Evolutionary conservation across 2,888 invertebrate genomes (phyloP), one percentile per base, ranked within the genome.

Genomic region (Calameuta idolon): DNA sequence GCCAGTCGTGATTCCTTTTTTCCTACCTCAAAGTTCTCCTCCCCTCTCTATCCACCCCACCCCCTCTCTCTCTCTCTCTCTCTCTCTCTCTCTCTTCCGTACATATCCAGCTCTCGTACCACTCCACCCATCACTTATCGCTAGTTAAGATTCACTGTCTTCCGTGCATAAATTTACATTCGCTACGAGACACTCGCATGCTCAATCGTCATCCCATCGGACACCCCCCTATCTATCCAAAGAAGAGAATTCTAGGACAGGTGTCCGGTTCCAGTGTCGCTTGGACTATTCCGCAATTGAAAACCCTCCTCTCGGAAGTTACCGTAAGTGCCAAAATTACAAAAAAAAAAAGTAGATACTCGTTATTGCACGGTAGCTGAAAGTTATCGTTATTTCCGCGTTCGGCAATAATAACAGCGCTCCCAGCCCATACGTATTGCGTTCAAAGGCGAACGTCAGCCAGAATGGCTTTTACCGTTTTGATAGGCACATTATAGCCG

Each of bases 401-500:
- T 55, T 23, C 2, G 23, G 9, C 2, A 55, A 55, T 55, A 55
- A 55, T 55, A 55, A 55, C 55, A 2, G 55, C 55, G 23, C 23
- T 55, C 55, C 15, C 9, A 9, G 55, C 55, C 55, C 23, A 9
- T 5, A 55, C 55, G 55, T 55, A 55, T 55, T 9, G 23, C 55
- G 55, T 23, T 9, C 55, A 55, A 55, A 55, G 23, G 55, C 55
- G 55, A 55, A 55, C 55, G 55, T 23, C 55, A 55, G 55, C 55
- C 55, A 23, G 55, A 55, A 83, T 82, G 76, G 81, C 81, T 81
- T 81, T 79, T 73, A 79, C 73, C 75, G 77, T 80, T 79, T 77
- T 80, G 83, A 84, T 84, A 81, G 79, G 77, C 79, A 83, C 86
- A 86, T 89, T 89, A 89, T 90, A 89, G 87, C 89, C 89, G 87